Conservation (phyloP, 2,888 invertebrate species). For the Dromius quadrimaculatus region DNA sequence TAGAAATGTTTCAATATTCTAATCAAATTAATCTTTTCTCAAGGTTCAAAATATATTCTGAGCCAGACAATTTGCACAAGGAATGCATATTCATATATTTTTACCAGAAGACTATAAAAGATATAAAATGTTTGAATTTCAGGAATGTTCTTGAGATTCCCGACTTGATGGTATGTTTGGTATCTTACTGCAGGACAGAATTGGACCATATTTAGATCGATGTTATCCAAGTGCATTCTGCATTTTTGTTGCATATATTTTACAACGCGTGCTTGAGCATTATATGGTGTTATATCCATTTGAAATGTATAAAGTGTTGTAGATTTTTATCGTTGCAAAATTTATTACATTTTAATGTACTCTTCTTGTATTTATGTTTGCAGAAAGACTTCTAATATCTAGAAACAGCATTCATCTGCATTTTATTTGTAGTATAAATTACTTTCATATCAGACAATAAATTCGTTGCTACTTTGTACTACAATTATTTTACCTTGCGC, state of each 20-base stretch:
- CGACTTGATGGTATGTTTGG: not conserved
- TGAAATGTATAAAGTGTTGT: not conserved
- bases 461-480: no score
- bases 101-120: not conserved
- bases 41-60: not conserved
- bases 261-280: not conserved
- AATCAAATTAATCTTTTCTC: not conserved
- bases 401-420: no score
- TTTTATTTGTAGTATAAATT: no score
- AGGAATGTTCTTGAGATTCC: not conserved
- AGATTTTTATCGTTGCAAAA: not conserved
- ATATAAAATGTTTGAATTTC: not conserved
- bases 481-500: no score
- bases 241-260: not conserved
- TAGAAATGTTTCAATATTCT: not conserved
- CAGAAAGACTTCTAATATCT: not conserved
- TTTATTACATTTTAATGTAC: not conserved
- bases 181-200: not conserved
- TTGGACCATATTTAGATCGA: not conserved
- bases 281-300: not conserved
- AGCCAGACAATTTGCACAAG: not conserved
- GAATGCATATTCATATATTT: slow-evolving; percentile 1
- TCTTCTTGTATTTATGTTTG: not conserved
- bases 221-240: not conserved
- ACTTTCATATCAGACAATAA: no score